These are phyloP conservation scores for Poecilia velifera DNA, from an alignment of 2,797 vertebrate genomes.

Conservation along the genomic window DNA sequence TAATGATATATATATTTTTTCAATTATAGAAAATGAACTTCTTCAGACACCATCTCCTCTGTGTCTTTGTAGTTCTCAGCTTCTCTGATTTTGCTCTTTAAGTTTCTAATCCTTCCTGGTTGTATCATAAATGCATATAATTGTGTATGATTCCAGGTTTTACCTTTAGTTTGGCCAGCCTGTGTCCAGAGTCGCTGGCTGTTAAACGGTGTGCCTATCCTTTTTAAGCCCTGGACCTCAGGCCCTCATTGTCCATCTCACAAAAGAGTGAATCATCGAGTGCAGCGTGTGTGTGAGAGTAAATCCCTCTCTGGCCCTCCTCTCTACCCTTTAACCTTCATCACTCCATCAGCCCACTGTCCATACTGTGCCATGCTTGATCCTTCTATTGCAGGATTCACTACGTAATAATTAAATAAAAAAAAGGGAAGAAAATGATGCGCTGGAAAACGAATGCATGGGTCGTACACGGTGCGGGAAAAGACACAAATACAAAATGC, in stretches of 20 bases:
- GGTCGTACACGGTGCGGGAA: not conserved
- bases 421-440: not conserved
- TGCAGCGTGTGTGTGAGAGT: slow-evolving; percentile 74
- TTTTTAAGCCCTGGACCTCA: slow-evolving; percentile 76
- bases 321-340: slow-evolving; percentile 41
- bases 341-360: slow-evolving; percentile 26
- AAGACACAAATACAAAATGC: not conserved
- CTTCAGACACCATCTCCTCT: slow-evolving; percentile 11
- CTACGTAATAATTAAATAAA: not conserved
- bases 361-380: slow-evolving; percentile 22
- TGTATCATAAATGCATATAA: slow-evolving; percentile 10
- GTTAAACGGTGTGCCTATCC: slow-evolving; percentile 46
- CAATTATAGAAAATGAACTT: not conserved
- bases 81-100: not conserved
- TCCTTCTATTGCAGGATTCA: not conserved
- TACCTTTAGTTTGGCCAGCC: slow-evolving; percentile 68
- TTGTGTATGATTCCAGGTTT: slow-evolving; percentile 24
- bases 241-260: slow-evolving; percentile 76
- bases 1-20: not conserved
- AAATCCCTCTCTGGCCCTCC: slow-evolving; percentile 62
- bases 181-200: slow-evolving; percentile 55
- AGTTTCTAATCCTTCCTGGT: slow-evolving; percentile 6
- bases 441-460: not conserved
- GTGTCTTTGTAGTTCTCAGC: not conserved
- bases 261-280: slow-evolving; percentile 85